Evolutionary conservation across 2,888 invertebrate genomes (phyloP), one percentile per base, ranked within the genome.

Genomic region (Alloscopus bannaensis): DNA sequence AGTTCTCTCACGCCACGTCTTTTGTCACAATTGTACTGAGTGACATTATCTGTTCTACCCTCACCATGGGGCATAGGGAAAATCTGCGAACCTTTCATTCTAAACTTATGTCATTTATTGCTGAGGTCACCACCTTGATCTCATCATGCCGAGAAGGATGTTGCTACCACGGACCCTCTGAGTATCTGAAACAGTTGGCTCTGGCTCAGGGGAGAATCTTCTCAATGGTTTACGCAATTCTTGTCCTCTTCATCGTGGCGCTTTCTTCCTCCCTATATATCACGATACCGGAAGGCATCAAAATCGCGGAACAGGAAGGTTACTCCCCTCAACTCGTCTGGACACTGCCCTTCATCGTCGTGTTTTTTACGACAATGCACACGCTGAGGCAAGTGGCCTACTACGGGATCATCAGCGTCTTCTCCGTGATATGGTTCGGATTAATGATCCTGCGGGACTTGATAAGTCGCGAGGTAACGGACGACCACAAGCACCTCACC

Each of bases 361-460:
- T 70, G 3, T 60, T 45, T 28, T 70, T 60, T 18, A 22, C 42
- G 13, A 36, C 24, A 2, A 16, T 70, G 31, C 47, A 50, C 18
- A 59, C 24, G 22, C 50, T 70, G 0, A 6, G 70, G 29, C 70
- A 59, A n/a, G 50, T 70, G 18, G 60, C 47, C 29, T 70, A 70
- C 20, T 70, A 70, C 26, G 47, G 47, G 3, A 4, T 26, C 0
- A 47, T 70, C 36, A 47, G 59, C 16, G 16, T 24, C 6, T 2
- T 70, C 0, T 22, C 47, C 16, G 31, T 18, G 2, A 26, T 70
- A 1, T 11, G 24, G 20, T 70, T 70, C 22, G 55, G 45, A n/a
- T 42, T 57, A 42, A 22, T 40, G 8, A 40, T 36, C 31, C 31
- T 70, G 24, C 45, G 36, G 20, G 70, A 70, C 29, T 29, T 70